Percentiles rank a stretch among this genome's conserved stretches.
These are phyloP conservation scores for Dasyornis broadbenti DNA, from an alignment of 2,113 vertebrate genomes.

Conservation along the genomic window DNA sequence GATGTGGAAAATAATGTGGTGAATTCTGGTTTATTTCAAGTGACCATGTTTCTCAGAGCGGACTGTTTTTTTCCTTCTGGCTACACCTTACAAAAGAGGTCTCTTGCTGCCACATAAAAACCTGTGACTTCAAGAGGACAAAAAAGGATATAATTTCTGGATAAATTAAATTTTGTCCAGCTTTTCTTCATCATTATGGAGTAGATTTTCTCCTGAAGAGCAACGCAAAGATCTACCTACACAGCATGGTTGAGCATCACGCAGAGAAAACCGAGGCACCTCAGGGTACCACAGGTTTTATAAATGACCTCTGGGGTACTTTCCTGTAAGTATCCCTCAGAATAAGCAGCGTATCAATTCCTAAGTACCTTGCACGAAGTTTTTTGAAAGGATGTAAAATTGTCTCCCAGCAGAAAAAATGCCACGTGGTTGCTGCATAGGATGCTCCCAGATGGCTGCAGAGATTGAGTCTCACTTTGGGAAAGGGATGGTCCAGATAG, in stretches of 20 bases:
- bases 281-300: background rate
- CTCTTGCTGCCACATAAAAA: background rate
- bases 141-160: background rate
- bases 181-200: background rate
- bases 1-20: background rate
- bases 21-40: background rate
- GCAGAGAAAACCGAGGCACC: background rate
- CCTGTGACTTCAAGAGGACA: background rate
- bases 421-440: background rate
- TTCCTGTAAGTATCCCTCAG: background rate
- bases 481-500: background rate
- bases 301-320: background rate
- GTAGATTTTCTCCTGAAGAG: background rate
- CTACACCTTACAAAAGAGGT: background rate
- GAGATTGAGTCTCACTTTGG: background rate
- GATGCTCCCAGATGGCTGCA: background rate
- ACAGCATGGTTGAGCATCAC: background rate
- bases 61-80: background rate
- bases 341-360: background rate
- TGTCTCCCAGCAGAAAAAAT: background rate
- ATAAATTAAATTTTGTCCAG: background rate
- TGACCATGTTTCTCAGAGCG: background rate
- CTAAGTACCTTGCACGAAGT: background rate
- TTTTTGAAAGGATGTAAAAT: background rate
- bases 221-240: background rate